Evolutionary conservation across 2,888 invertebrate genomes (phyloP).

Genomic region (Neoscelio sp.): DNA sequence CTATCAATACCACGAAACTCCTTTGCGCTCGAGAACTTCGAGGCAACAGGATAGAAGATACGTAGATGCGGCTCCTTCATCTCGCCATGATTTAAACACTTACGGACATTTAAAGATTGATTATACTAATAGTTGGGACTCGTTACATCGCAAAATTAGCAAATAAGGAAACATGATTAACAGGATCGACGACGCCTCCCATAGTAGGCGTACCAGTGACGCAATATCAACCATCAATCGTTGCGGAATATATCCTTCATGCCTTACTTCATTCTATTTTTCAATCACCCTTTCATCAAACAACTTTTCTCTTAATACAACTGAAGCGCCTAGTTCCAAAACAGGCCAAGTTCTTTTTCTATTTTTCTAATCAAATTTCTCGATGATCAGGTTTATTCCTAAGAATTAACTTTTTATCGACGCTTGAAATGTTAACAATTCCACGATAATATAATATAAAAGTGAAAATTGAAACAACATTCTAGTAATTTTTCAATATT

Average conservation of each 20-base stretch:
- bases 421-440: too few species aligned
- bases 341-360: too few species aligned
- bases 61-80: slow-evolving; percentile 82
- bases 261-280: slow-evolving; percentile 37
- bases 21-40: slow-evolving; percentile 69
- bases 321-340: too few species aligned
- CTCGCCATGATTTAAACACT: slow-evolving; percentile 89
- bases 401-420: too few species aligned
- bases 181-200: slow-evolving; percentile 58
- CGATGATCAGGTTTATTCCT: too few species aligned
- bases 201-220: slow-evolving; percentile 56
- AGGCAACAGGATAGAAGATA: slow-evolving; percentile 68
- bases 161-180: slow-evolving; percentile 79
- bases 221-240: slow-evolving; percentile 45
- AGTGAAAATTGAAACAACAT: too few species aligned
- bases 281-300: neutral
- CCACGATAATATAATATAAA: too few species aligned
- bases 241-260: slow-evolving; percentile 37
- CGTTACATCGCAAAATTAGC: slow-evolving; percentile 89
- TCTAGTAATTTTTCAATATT: too few species aligned
- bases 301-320: neutral
- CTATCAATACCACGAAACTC: slow-evolving; percentile 64
- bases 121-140: slow-evolving; percentile 93
- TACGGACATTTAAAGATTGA: slow-evolving; percentile 93
- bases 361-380: too few species aligned